Conservation (phyloP, 2,888 invertebrate species). For the Ctena decussata region DNA sequence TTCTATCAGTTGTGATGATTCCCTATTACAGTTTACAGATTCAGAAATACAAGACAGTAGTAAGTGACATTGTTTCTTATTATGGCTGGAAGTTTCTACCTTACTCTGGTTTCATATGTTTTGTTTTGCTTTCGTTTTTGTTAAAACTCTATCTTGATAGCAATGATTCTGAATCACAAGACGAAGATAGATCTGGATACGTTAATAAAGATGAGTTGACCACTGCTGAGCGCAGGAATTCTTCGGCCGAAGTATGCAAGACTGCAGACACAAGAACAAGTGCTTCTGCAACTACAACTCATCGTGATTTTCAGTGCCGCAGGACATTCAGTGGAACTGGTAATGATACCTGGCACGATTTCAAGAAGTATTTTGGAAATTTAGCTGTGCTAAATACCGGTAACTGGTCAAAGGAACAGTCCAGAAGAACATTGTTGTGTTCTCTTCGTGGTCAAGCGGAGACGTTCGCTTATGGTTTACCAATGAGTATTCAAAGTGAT, state of each 20-base stretch:
- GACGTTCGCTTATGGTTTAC: constrained; percentile 43
- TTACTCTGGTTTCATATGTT: neutral
- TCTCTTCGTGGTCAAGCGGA: constrained; percentile 45
- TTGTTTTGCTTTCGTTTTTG: neutral
- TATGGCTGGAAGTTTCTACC: neutral
- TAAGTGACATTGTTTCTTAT: neutral
- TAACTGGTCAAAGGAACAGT: constrained; percentile 25
- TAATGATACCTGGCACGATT: constrained; percentile 23
- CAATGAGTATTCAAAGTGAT: constrained; percentile 9
- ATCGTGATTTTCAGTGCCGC: constrained; percentile 17
- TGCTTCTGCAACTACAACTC: neutral
- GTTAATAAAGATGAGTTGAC: neutral
- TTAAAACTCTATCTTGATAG: neutral
- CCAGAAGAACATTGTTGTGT: constrained; percentile 32
- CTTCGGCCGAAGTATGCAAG: neutral
- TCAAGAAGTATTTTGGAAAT: constrained; percentile 28
- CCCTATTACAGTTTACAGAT: neutral
- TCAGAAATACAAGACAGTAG: neutral
- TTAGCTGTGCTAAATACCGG: constrained; percentile 22
- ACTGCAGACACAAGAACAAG: neutral
- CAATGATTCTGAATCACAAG: neutral
- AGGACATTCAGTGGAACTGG: constrained; percentile 28
- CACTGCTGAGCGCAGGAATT: neutral
- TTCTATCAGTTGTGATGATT: neutral
- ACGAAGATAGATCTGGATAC: neutral